A percentile compares a stretch with the other conserved stretches of the same genome.
phyloP scores from a whole-genome alignment of 2,797 vertebrate species.

The Mus minutoides region DNA sequence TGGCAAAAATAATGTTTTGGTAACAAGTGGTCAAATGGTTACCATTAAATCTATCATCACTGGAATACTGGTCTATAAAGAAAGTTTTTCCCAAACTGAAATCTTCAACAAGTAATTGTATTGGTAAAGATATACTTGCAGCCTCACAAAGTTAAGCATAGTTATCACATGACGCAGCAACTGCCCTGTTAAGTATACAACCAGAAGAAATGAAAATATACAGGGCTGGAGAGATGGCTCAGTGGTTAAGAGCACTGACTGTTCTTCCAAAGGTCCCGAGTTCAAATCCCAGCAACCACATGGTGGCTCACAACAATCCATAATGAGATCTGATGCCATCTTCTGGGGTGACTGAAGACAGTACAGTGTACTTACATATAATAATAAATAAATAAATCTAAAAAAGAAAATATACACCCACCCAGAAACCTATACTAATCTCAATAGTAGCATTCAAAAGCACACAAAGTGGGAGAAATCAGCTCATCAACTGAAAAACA shows the following conservation, averaged over 20 bases:
- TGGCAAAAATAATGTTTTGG: conserved; percentile 40
- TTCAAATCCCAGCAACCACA: no score
- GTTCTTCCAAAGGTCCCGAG: no score
- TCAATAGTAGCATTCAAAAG: neutral
- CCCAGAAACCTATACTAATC: conserved; percentile 32
- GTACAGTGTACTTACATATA: no score
- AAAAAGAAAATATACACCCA: no score
- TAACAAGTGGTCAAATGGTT: conserved; percentile 16
- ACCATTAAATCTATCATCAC: conserved; percentile 26
- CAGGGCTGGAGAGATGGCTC: no score
- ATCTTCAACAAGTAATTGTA: neutral
- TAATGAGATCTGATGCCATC: no score
- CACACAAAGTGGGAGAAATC: conserved; percentile 42
- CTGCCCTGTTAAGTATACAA: neutral
- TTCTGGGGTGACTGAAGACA: no score
- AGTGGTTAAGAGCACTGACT: no score
- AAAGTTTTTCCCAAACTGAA: conserved; percentile 34
- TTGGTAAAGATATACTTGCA: neutral
- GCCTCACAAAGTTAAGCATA: conserved; percentile 11
- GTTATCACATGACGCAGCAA: conserved; percentile 4
- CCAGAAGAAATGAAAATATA: conserved; percentile 52
- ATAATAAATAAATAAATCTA: no score
- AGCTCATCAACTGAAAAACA: conserved; percentile 34
- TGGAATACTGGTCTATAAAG: conserved; percentile 4
- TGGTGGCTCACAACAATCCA: no score